These are phyloP conservation scores for Tachuris rubrigastra DNA, from an alignment of 2,113 vertebrate species.

Conservation along the genomic window DNA sequence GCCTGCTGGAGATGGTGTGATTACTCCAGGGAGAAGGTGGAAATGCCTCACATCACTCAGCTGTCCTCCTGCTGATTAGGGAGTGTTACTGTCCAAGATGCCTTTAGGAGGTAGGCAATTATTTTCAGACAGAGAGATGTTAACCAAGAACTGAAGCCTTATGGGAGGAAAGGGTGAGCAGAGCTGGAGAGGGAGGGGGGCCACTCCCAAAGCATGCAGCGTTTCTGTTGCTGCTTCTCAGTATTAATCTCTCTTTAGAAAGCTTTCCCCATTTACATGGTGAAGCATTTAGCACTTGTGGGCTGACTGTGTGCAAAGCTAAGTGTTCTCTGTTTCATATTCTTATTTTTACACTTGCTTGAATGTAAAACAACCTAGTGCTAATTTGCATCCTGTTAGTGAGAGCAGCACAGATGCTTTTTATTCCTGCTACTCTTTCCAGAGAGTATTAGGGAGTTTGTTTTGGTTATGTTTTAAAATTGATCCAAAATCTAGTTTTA, in stretches of 20 bases:
- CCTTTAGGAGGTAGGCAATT: constrained; percentile 35
- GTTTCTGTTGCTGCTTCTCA: not conserved
- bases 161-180: not conserved
- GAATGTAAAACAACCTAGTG: not conserved
- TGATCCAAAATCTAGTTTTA: constrained; percentile 31
- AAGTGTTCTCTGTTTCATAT: not conserved
- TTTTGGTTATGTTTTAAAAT: not conserved
- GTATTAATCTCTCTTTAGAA: not conserved
- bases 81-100: not conserved
- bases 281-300: not conserved
- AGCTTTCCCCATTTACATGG: not conserved
- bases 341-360: not conserved
- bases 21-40: constrained; percentile 37
- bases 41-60: constrained; percentile 10
- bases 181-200: not conserved
- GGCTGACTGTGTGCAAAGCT: not conserved
- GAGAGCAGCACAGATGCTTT: not conserved
- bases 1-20: not conserved
- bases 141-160: constrained; percentile 6
- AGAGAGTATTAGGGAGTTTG: not conserved
- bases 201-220: not conserved
- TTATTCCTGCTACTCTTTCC: not conserved
- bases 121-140: constrained; percentile 6
- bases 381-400: not conserved
- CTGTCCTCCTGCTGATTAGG: constrained; percentile 28